Evolutionary conservation across 2,888 invertebrate genomes (phyloP).

Genomic region (Machimus atricapillus): DNA sequence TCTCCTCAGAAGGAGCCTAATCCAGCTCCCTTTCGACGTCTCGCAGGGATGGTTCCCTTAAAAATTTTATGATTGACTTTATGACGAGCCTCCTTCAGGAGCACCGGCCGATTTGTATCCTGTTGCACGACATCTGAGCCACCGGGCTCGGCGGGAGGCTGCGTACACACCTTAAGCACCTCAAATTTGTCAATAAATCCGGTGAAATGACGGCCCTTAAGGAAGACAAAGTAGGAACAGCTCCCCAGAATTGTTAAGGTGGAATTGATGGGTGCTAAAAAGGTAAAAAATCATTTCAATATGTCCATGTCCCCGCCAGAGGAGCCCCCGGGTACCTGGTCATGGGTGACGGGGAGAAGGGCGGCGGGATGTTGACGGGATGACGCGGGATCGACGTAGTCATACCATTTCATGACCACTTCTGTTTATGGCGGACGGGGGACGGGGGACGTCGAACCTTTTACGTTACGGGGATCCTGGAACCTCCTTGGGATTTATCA

Average conservation of each 20-base stretch:
- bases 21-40: background rate
- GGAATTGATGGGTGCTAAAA: conserved; percentile 24
- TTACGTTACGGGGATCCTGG: background rate
- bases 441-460: background rate
- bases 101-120: conserved; percentile 21
- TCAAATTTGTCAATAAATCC: conserved; percentile 30
- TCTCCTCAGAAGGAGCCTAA: background rate
- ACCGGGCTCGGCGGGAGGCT: background rate
- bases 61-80: conserved; percentile 32
- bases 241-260: conserved; percentile 5
- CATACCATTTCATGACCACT: conserved; percentile 13
- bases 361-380: background rate
- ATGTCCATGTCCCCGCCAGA: conserved; percentile 12
- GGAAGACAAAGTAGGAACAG: conserved; percentile 22
- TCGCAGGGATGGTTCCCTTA: background rate
- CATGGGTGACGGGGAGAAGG: background rate
- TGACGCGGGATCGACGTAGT: background rate
- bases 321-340: background rate
- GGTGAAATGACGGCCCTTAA: conserved; percentile 8
- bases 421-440: background rate
- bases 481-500: conserved; percentile 1
- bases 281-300: conserved; percentile 25
- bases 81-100: background rate
- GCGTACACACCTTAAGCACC: background rate
- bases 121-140: conserved; percentile 14